Conservation (phyloP, 2,113 vertebrate species). For the Notechis scutatus region DNA sequence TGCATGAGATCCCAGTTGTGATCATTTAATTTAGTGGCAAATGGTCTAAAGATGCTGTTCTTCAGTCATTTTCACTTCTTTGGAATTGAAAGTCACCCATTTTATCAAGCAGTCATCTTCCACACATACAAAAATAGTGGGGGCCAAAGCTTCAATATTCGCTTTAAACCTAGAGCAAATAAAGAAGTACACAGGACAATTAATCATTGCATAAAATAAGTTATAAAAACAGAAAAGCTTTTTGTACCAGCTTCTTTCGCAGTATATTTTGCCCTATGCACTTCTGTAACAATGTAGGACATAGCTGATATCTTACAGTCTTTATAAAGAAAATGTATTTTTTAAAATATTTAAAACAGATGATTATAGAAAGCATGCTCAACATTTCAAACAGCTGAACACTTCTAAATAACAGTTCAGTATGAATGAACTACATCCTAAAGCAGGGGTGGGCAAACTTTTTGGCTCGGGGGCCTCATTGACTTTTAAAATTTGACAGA, state of each 20-base stretch:
- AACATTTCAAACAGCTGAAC: background rate
- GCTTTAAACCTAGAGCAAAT: conserved; percentile 54
- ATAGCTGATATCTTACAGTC: background rate
- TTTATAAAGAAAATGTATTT: background rate
- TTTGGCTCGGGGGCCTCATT: too few relatives aligned
- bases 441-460: too few relatives aligned
- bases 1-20: conserved; percentile 68
- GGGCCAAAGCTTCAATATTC: conserved; percentile 24
- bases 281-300: accelerated
- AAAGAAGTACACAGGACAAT: conserved; percentile 40
- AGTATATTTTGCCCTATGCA: background rate
- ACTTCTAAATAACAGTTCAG: background rate
- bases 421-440: background rate
- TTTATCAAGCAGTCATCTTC: conserved; percentile 51
- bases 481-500: too few relatives aligned
- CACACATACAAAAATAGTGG: conserved; percentile 42
- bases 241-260: background rate
- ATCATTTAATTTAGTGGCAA: conserved; percentile 64
- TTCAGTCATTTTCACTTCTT: conserved; percentile 50
- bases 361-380: background rate
- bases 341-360: background rate
- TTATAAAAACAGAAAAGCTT: background rate
- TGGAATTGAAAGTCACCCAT: conserved; percentile 49
- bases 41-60: conserved; percentile 39
- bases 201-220: conserved; percentile 22